Base-by-base conservation (phyloP, 2,113 vertebrate genomes). In the Hippocampus guttulatus region DNA sequence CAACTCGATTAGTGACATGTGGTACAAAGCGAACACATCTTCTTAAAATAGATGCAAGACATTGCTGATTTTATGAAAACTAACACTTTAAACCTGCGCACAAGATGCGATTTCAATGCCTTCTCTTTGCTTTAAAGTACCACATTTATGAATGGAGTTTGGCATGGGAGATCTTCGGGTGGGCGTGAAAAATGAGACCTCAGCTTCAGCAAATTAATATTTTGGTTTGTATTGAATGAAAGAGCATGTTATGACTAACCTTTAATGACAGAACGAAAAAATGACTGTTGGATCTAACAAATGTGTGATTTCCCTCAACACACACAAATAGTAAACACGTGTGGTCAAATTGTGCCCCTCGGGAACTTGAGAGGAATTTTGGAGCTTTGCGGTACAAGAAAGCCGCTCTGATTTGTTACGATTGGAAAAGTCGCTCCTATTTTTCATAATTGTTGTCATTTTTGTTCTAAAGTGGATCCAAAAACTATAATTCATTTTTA, bases 131-230 rank as follows among this genome's bases (percentile, higher is more conserved):
- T n/a, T 58, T 75, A 72, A 68, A 73, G 1, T 43, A 66, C 41
- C 70, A 55, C 25, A 43, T 76, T 70, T 74, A 8, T 64, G 3
- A 23, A 74, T 43, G 66, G 68, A 70, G 65, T 84, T 45, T 72
- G 82, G 33, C 68, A 21, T 27, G 69, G 30, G 30, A 12, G 14
- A 14, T 45, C 2, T 51, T 38, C 33, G 68, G 47, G 60, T 49
- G 71, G 33, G 51, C 38, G 68, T 55, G 54, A 69, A 63, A 38
- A 76, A 78, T 68, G 71, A 68, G 68, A 43, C 14, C 45, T 6
- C 33, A 41, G 55, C 65, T 5, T 2, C 55, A 41, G 47, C 5
- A 51, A 51, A 51, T 18, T 1, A 49, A 18, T 49, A 5, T 51
- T 51, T 51, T 18, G 12, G 3, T 16, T 16, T 49, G 33, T 38